Conservation (phyloP, 2,797 vertebrate species). For the Acanthurus tractus region DNA sequence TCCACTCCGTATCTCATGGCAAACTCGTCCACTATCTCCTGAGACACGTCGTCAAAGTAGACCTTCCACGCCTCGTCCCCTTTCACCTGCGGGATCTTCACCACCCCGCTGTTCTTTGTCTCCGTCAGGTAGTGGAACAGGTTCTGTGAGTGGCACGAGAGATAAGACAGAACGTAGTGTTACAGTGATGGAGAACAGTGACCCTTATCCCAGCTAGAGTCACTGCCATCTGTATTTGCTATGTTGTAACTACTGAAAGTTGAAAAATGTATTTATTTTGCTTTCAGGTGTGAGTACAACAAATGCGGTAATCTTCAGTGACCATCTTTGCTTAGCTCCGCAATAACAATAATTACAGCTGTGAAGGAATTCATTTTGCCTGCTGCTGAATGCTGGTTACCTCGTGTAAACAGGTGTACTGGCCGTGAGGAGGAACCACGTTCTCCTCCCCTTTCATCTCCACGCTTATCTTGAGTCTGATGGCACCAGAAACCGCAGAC, state of each 20-base stretch:
- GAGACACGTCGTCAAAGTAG: slow-evolving; percentile 95
- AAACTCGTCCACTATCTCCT: slow-evolving; percentile 99
- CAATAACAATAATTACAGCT: neutral
- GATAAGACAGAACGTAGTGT: slow-evolving; percentile 45
- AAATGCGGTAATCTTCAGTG: neutral
- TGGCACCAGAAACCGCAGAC: slow-evolving; percentile 96
- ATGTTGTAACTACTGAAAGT: neutral
- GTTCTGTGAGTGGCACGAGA: slow-evolving; percentile 85
- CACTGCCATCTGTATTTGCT: neutral
- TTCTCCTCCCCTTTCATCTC: slow-evolving; percentile 99
- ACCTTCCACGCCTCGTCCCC: slow-evolving; percentile 99
- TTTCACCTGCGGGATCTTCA: slow-evolving; percentile 95
- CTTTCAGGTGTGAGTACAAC: slow-evolving; percentile 4
- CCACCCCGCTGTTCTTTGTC: slow-evolving; percentile 90
- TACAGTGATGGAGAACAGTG: slow-evolving; percentile 34
- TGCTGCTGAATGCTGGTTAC: slow-evolving; percentile 72
- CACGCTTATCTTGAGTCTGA: slow-evolving; percentile 96
- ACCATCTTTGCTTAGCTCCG: slow-evolving; percentile 4
- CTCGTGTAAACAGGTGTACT: slow-evolving; percentile 98
- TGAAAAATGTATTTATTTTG: neutral
- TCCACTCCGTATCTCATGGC: slow-evolving; percentile 98
- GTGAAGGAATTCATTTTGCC: neutral
- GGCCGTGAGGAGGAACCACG: slow-evolving; percentile 95
- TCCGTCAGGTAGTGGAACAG: slow-evolving; percentile 97
- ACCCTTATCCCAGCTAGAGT: slow-evolving; percentile 4